phyloP scores from a whole-genome alignment of 2,797 vertebrate species.

The Amblyraja radiata region DNA sequence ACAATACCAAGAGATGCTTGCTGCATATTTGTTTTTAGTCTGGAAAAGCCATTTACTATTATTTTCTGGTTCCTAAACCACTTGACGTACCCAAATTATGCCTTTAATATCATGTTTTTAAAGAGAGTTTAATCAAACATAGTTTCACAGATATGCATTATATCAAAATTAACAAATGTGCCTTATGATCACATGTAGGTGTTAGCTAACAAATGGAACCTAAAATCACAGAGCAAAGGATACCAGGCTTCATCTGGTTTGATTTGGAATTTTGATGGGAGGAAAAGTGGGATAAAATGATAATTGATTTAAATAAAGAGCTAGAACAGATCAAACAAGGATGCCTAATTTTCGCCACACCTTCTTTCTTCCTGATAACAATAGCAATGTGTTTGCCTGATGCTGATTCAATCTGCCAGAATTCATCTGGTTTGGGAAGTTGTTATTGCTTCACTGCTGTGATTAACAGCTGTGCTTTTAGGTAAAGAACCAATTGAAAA shows the following conservation, averaged over 20 bases:
- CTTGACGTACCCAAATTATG: background rate
- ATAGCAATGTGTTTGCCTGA: background rate
- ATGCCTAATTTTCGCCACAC: background rate
- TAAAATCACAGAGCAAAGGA: background rate
- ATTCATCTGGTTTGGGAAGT: background rate
- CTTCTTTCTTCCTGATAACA: background rate
- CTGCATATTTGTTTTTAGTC: no score
- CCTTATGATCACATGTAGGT: background rate
- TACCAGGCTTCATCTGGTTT: background rate
- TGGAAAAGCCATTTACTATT: no score
- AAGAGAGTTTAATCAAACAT: background rate
- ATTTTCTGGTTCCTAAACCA: no score
- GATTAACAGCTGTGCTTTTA: background rate
- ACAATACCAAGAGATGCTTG: no score
- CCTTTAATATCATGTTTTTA: background rate
- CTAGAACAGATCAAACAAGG: background rate
- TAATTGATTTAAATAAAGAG: background rate
- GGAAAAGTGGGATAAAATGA: no score
- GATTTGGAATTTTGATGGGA: background rate
- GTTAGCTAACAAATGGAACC: background rate
- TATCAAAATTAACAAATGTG: background rate
- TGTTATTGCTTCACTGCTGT: slow-evolving; percentile 1
- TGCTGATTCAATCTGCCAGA: background rate
- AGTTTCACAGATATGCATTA: background rate
- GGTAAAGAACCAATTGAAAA: background rate